phyloP scores from a whole-genome alignment of 2,888 invertebrate species.

The Pollenia griseotomentosa region DNA sequence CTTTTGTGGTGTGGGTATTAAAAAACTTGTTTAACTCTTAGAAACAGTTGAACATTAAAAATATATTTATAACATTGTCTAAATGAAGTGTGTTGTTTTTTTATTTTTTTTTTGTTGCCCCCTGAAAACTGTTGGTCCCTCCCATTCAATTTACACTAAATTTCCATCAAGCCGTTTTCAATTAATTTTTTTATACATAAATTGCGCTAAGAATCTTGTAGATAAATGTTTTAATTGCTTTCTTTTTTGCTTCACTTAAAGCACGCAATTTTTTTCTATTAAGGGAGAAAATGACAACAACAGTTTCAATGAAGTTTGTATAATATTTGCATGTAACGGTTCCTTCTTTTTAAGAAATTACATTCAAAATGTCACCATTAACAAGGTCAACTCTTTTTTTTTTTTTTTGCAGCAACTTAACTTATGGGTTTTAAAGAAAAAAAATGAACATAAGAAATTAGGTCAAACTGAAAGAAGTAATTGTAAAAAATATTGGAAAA shows the following conservation, averaged over 20 bases:
- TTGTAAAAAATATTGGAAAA: slow-evolving; percentile 35
- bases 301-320: slow-evolving; percentile 4
- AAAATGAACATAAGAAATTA: slow-evolving; percentile 8
- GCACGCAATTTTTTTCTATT: slow-evolving; percentile 43
- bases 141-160: slow-evolving; percentile 5
- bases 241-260: background rate
- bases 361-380: slow-evolving; percentile 11
- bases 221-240: slow-evolving; percentile 48
- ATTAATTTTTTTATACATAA: slow-evolving; percentile 10
- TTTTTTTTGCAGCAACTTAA: background rate
- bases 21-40: too few relatives aligned
- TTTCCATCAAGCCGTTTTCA: slow-evolving; percentile 12
- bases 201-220: slow-evolving; percentile 21
- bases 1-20: too few relatives aligned
- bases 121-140: background rate
- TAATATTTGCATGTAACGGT: slow-evolving; percentile 43
- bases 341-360: slow-evolving; percentile 3
- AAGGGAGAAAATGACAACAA: slow-evolving; percentile 22
- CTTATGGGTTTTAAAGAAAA: slow-evolving; percentile 11
- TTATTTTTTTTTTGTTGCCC: too few relatives aligned
- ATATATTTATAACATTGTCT: slow-evolving; percentile 6
- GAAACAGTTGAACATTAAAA: background rate
- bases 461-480: slow-evolving; percentile 28
- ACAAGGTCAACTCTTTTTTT: slow-evolving; percentile 33
- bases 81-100: background rate